phyloP scores from a whole-genome alignment of 2,888 invertebrate species.

The Hanleya hanleyi region DNA sequence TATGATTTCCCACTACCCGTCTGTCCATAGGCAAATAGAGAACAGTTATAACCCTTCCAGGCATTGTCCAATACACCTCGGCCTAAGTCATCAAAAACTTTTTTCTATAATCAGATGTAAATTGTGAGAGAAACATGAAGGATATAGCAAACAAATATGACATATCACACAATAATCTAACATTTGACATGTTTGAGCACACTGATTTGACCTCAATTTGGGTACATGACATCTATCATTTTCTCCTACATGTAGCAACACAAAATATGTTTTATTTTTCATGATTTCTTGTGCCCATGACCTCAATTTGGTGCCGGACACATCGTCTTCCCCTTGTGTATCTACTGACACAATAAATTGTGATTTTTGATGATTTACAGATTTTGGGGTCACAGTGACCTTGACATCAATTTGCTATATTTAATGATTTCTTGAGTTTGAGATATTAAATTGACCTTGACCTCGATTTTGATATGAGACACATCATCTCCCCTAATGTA shows the following conservation, averaged over 20 bases:
- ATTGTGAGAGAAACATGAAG: not conserved
- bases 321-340: too few relatives aligned
- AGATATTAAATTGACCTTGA: too few relatives aligned
- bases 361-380: too few relatives aligned
- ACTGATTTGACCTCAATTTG: not conserved
- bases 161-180: too few relatives aligned
- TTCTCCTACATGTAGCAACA: not conserved
- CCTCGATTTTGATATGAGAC: too few relatives aligned
- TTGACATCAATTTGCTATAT: too few relatives aligned
- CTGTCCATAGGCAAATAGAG: conserved; percentile 72
- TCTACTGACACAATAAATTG: too few relatives aligned
- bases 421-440: too few relatives aligned
- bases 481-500: too few relatives aligned
- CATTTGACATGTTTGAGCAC: not conserved
- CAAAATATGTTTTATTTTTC: not conserved
- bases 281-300: too few relatives aligned
- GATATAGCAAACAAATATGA: not conserved
- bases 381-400: too few relatives aligned
- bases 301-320: too few relatives aligned
- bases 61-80: conserved; percentile 69
- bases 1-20: conserved; percentile 71
- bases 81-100: conserved; percentile 68
- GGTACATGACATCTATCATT: not conserved
- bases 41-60: conserved; percentile 71
- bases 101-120: conserved; percentile 41